These are phyloP conservation scores for Mythimna lalbum DNA, from an alignment of 2,888 invertebrate genomes.

Conservation along the genomic window DNA sequence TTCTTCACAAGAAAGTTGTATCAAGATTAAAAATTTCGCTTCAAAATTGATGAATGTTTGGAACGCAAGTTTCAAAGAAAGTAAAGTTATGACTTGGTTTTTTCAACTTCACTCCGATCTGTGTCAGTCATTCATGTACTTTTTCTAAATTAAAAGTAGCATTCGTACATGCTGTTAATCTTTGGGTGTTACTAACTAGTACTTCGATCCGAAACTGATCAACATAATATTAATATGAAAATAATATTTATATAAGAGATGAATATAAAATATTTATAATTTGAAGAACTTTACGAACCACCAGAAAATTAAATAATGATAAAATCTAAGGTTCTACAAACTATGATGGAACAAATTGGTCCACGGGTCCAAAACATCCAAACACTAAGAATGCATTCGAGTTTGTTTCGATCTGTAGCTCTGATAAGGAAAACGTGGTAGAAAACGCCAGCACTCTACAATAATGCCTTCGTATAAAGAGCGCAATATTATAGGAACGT, in stretches of 20 bases:
- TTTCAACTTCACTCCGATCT: not conserved
- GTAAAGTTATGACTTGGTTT: conserved; percentile 5
- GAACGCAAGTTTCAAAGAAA: not conserved
- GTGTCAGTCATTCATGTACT: not conserved
- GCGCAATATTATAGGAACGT: not conserved
- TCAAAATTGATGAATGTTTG: not conserved
- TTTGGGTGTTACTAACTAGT: not conserved
- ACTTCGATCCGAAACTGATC: not conserved
- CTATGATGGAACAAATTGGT: conserved; percentile 65
- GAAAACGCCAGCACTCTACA: conserved; percentile 9
- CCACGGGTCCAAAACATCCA: conserved; percentile 58
- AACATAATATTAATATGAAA: conserved; percentile 3
- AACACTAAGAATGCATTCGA: conserved; percentile 58
- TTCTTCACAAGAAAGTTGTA: not conserved
- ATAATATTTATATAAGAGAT: conserved; percentile 4
- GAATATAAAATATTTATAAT: conserved; percentile 29
- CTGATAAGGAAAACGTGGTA: conserved; percentile 37
- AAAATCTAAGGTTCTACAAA: conserved; percentile 49
- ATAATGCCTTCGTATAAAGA: conserved; percentile 2
- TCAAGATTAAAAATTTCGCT: not conserved
- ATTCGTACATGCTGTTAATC: conserved; percentile 4
- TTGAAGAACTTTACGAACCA: conserved; percentile 28
- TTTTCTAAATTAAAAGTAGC: not conserved
- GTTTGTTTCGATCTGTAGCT: conserved; percentile 43
- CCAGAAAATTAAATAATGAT: conserved; percentile 34